Base-by-base conservation (phyloP, 2,888 invertebrate genomes). In the Acanthosoma haemorrhoidale region DNA sequence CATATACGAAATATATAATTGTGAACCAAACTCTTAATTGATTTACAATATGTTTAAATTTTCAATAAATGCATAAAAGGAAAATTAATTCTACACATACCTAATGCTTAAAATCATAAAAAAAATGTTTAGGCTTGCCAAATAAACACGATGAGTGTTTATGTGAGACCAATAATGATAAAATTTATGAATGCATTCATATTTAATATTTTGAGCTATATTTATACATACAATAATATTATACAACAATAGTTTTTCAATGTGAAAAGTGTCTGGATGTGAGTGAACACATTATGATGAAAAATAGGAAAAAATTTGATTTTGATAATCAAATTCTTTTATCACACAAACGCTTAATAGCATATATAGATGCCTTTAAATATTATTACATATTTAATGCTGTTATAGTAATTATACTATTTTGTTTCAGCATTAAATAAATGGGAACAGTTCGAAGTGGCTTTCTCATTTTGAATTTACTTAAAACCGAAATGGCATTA, bases 241-340 rank as follows among this genome's bases (percentile, higher is more conserved):
- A 64, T 21, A 57, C 32, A 51, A 67, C 38, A 15, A 15, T 43
- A 16, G 31, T 51, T 67, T 67, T 67, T 67, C 67, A 67, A 67
- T 67, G 67, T 67, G 67, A 67, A 67, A 67, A 67, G 67, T 67
- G 67, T 67, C 57, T 51, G 67, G 66, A 67, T 67, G 67, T 67
- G 67, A 57, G 67, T 67, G 67, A 67, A 67, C 67, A 67, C 67
- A 67, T 67, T 67, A 67, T 34, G 38, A 41, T 67, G 67, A 67
- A 67, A 60, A 67, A 67, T 67, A 67, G 67, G 43, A 67, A 51
- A 51, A 67, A 67, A 51, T 67, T 67, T 51, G 57, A 51, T 67
- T 34, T 57, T 34, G 51, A 21, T 36, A 13, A 67, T 67, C 67
- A 67, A 67, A 67, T 67, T 51, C 57, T 67, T 51, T 34, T 67